These are phyloP conservation scores for Drosophila greeni DNA, from an alignment of 2,888 invertebrate genomes.

Conservation along the genomic window DNA sequence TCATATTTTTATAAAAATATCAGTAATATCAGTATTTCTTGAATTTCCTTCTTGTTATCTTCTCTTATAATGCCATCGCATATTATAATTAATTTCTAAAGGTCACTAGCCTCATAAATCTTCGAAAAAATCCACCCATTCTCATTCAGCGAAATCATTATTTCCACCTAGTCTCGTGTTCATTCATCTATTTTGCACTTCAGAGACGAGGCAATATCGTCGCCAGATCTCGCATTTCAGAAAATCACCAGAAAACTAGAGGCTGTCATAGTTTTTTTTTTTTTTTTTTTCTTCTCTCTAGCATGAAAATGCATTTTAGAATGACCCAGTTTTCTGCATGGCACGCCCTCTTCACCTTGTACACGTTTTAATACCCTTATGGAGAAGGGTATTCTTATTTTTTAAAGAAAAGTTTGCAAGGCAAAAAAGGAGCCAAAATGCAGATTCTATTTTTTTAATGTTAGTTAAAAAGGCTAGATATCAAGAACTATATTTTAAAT, in stretches of 20 bases:
- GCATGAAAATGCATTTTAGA: conserved; percentile 56
- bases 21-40: too few relatives aligned
- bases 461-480: too few relatives aligned
- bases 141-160: neutral
- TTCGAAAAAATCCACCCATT: neutral
- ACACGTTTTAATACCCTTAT: neutral
- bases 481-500: neutral
- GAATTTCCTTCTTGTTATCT: neutral
- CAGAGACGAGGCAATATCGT: conserved; percentile 1
- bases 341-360: conserved; percentile 50
- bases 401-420: neutral
- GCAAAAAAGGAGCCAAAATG: neutral
- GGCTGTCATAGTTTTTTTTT: conserved; percentile 17
- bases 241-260: conserved; percentile 6
- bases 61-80: neutral
- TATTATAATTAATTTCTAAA: neutral
- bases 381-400: neutral
- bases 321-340: conserved; percentile 60
- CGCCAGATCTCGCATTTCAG: conserved; percentile 27
- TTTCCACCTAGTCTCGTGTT: conserved; percentile 11
- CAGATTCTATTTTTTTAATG: too few relatives aligned
- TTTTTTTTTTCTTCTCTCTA: neutral
- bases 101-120: conserved; percentile 13
- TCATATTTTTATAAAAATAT: too few relatives aligned
- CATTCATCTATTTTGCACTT: conserved; percentile 20